Conservation (phyloP, 2,888 invertebrate genomes). For the Dicyrtoma fusca region DNA sequence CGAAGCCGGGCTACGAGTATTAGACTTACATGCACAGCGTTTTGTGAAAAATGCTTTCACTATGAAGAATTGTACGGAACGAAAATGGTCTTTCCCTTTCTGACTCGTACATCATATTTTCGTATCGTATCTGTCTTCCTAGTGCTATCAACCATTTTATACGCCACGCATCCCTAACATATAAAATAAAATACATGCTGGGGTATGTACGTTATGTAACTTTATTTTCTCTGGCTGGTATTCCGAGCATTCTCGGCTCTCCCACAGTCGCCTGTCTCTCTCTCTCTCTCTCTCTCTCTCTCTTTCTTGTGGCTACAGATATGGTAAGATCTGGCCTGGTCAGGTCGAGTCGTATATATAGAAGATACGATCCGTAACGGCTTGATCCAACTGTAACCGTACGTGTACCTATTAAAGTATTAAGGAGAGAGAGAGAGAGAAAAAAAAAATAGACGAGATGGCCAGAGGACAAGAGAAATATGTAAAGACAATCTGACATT, state of each 20-base stretch:
- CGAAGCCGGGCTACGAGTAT: too few relatives aligned
- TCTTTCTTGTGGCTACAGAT: not conserved
- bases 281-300: not conserved
- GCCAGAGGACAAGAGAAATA: conserved; percentile 12
- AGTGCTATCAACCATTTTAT: too few relatives aligned
- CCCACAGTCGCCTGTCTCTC: too few relatives aligned
- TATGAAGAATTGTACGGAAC: conserved; percentile 20
- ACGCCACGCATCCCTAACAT: too few relatives aligned
- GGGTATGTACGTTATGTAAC: too few relatives aligned
- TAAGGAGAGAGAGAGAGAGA: not conserved
- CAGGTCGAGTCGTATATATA: too few relatives aligned
- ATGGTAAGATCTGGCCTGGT: too few relatives aligned
- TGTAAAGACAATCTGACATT: conserved; percentile 2
- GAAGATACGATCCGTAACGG: too few relatives aligned
- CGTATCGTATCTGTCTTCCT: conserved; percentile 7
- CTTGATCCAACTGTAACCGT: not conserved
- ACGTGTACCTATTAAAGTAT: not conserved
- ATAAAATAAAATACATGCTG: too few relatives aligned
- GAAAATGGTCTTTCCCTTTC: conserved; percentile 20
- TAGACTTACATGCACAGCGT: too few relatives aligned
- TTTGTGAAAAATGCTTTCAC: conserved; percentile 25
- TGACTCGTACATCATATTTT: conserved; percentile 10
- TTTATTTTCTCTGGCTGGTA: too few relatives aligned
- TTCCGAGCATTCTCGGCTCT: too few relatives aligned
- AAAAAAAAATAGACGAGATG: not conserved